Evolutionary conservation across 2,797 vertebrate genomes (phyloP).

Genomic region (Sebastes melanostomus): DNA sequence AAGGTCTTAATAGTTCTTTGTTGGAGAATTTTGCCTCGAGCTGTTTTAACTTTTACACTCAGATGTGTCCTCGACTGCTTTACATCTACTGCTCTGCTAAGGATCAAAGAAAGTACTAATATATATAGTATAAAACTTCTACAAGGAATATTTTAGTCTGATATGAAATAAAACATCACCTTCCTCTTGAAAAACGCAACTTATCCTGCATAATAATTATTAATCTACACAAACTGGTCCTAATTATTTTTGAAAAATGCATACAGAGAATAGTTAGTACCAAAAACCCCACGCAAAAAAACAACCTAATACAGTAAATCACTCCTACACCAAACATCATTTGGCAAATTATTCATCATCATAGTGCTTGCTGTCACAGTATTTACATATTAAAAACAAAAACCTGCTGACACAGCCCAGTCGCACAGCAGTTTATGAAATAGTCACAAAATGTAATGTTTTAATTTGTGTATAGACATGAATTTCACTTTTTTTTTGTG

Average conservation of each 20-base stretch:
- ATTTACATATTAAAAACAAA: neutral
- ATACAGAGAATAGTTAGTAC: slow-evolving; percentile 46
- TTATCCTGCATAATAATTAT: neutral
- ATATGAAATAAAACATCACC: neutral
- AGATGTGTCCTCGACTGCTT: neutral
- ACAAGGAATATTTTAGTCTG: neutral
- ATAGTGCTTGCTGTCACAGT: slow-evolving; percentile 19
- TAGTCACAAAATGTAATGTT: too few species aligned
- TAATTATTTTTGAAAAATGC: slow-evolving; percentile 20
- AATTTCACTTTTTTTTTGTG: too few species aligned
- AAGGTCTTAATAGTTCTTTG: slow-evolving; percentile 5
- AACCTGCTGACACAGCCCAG: neutral
- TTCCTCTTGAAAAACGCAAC: neutral
- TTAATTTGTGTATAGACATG: too few species aligned
- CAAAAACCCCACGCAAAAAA: slow-evolving; percentile 24
- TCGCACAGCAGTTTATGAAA: too few species aligned
- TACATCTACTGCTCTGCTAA: slow-evolving; percentile 1
- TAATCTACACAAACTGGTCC: slow-evolving; percentile 21
- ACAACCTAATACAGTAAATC: slow-evolving; percentile 22
- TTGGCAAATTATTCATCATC: slow-evolving; percentile 61
- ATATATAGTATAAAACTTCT: neutral
- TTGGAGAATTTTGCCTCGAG: slow-evolving; percentile 40
- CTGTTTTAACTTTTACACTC: slow-evolving; percentile 11
- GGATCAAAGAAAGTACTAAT: slow-evolving; percentile 3
- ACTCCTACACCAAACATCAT: slow-evolving; percentile 46